phyloP scores from a whole-genome alignment of 1,140 invertebrate genomes.

The Leptestheria dahalacensis region DNA sequence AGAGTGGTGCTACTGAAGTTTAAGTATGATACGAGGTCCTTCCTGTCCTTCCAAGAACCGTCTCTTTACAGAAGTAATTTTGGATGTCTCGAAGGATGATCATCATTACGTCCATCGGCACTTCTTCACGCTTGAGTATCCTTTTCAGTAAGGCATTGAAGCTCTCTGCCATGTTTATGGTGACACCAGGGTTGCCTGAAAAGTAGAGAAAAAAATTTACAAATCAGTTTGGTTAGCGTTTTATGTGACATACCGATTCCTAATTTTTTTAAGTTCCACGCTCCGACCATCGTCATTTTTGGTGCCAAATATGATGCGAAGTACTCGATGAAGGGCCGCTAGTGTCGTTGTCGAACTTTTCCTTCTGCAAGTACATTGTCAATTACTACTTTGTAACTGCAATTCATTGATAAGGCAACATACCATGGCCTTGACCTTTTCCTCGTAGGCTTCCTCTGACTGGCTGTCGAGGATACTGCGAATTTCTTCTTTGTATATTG shows the following conservation, averaged over 20 bases:
- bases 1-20: no score
- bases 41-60: neutral
- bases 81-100: neutral
- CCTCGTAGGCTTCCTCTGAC: neutral
- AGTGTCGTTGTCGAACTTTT: no score
- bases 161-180: neutral
- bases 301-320: neutral
- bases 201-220: neutral
- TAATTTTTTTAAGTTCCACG: neutral
- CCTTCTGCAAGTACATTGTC: no score
- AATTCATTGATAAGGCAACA: no score
- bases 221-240: neutral
- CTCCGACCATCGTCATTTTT: neutral
- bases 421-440: neutral
- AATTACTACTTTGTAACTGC: no score
- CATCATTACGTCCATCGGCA: neutral
- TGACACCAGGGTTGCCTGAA: neutral
- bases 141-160: neutral
- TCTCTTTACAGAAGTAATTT: neutral
- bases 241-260: neutral
- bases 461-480: neutral
- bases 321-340: neutral
- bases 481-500: neutral
- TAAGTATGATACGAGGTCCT: no score
- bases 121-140: neutral